Percentiles rank a stretch among this genome's conserved stretches.
These are phyloP conservation scores for Rhynchotus rufescens DNA, from an alignment of 2,797 vertebrate species.

Conservation along the genomic window DNA sequence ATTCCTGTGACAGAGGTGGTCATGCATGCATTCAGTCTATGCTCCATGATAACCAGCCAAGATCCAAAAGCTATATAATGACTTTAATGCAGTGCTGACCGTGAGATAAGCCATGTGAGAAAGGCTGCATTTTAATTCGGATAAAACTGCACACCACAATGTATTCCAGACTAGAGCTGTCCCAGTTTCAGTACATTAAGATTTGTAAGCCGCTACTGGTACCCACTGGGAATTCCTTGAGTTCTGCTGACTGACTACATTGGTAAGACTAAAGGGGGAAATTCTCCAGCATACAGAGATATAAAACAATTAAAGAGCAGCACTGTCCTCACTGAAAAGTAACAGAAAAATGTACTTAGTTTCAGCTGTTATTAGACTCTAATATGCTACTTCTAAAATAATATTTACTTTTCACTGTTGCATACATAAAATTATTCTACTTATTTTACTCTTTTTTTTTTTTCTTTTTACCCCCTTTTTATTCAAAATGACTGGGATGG, in stretches of 20 bases:
- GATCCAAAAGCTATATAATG: neutral
- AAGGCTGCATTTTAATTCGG: neutral
- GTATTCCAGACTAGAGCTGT: neutral
- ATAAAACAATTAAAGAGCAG: neutral
- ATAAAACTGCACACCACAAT: rapidly evolving
- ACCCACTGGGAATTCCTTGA: neutral
- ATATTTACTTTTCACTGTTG: neutral
- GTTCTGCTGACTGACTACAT: neutral
- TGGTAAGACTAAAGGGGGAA: neutral
- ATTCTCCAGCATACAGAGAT: neutral
- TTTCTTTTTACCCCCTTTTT: neutral
- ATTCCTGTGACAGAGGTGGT: neutral
- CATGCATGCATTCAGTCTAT: rapidly evolving
- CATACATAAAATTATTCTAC: neutral
- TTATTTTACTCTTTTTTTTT: neutral
- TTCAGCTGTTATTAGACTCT: neutral
- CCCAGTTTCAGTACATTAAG: neutral
- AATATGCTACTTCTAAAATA: neutral
- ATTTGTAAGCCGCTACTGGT: neutral
- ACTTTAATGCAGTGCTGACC: neutral
- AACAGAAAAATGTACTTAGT: neutral
- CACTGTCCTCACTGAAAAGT: neutral
- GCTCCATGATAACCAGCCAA: neutral
- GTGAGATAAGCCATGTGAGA: neutral
- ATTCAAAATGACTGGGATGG: neutral